phyloP scores from a whole-genome alignment of 2,113 vertebrate species.

The Poicephalus gulielmi region DNA sequence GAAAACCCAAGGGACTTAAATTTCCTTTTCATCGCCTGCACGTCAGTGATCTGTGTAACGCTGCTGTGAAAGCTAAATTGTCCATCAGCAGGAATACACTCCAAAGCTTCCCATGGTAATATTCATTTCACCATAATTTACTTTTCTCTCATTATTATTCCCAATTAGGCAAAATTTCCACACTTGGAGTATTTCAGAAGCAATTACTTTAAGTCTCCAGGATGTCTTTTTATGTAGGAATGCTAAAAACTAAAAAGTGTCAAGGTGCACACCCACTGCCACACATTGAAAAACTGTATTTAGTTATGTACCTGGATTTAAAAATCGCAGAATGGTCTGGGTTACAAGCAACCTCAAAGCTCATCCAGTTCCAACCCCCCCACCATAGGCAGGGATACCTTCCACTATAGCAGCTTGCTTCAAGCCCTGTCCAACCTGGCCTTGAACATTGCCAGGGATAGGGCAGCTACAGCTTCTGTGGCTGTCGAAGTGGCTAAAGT shows the following conservation, averaged over 20 bases:
- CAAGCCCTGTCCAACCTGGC: neutral
- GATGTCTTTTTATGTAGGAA: neutral
- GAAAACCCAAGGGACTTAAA: neutral
- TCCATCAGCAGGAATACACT: neutral
- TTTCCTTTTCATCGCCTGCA: neutral
- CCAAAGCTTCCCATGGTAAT: slow-evolving; percentile 8
- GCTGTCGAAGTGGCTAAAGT: neutral
- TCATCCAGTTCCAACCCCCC: neutral
- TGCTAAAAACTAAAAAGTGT: neutral
- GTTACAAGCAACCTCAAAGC: neutral
- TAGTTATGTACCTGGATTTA: neutral
- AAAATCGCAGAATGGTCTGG: neutral
- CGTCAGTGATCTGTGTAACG: neutral
- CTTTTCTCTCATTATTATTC: neutral
- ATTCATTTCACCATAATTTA: neutral
- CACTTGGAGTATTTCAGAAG: neutral
- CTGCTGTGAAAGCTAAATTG: neutral
- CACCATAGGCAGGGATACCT: neutral
- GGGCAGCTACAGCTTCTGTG: neutral
- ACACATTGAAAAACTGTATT: neutral
- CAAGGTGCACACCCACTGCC: neutral
- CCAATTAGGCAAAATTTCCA: neutral
- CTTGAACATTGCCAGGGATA: neutral
- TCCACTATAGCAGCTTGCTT: neutral
- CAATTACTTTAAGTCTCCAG: neutral